Evolutionary conservation across 2,888 invertebrate genomes (phyloP).

Genomic region (Pristionchus maxplancki): DNA sequence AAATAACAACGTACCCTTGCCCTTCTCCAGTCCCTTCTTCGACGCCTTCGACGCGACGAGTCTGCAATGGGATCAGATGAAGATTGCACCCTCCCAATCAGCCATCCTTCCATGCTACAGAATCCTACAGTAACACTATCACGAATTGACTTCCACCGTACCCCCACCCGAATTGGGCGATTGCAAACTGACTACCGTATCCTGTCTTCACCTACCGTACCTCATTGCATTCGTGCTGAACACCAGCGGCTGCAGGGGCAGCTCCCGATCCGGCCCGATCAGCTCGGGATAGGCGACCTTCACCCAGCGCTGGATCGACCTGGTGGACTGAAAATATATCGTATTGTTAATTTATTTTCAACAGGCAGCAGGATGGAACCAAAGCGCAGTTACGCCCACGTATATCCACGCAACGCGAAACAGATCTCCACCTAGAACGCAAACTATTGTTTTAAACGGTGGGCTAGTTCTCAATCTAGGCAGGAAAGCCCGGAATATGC

Average conservation of each 20-base stretch:
- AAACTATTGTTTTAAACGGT: no score
- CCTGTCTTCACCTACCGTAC: conserved; percentile 42
- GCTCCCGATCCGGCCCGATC: conserved; percentile 57
- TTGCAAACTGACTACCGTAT: not conserved
- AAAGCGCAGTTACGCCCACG: not conserved
- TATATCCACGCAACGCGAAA: no score
- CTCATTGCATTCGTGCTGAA: conserved; percentile 58
- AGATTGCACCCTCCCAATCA: no score
- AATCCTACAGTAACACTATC: no score
- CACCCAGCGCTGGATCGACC: conserved; percentile 66
- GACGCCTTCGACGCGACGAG: conserved; percentile 26
- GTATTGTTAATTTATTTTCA: not conserved
- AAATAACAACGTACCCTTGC: conserved; percentile 53
- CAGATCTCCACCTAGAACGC: no score
- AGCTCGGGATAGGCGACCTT: conserved; percentile 71
- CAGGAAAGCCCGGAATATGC: no score
- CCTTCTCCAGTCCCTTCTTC: conserved; percentile 38
- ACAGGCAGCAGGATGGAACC: no score
- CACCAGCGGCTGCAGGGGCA: conserved; percentile 55
- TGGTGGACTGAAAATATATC: conserved; percentile 55
- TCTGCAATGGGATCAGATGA: not conserved
- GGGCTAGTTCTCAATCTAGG: no score
- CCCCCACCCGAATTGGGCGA: not conserved
- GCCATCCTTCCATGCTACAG: no score
- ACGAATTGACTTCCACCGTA: not conserved